Conservation (phyloP, 30 jellyfish, hydroid and myxozoan species). For the Pseudorhiza aurosa region DNA sequence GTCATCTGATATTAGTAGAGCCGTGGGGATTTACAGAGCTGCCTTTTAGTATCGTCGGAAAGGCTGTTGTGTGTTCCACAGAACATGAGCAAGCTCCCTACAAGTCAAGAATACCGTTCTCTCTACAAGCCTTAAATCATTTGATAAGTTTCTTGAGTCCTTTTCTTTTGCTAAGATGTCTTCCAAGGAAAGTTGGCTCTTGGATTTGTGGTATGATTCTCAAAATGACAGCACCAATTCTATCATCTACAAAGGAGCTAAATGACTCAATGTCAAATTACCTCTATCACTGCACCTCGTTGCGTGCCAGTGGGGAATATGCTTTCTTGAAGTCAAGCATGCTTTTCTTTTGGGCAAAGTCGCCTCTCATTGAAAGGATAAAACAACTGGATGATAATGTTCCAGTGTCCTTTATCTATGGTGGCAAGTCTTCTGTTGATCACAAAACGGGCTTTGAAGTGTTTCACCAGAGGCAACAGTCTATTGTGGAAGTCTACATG, state of each 20-base stretch:
- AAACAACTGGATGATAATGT: slow-evolving; percentile 64
- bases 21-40: slow-evolving; percentile 99
- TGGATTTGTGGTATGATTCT: slow-evolving; percentile 42
- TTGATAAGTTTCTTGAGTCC: slow-evolving; percentile 43
- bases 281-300: slow-evolving; percentile 29
- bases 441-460: slow-evolving; percentile 85
- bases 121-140: slow-evolving; percentile 9
- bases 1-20: slow-evolving; percentile 80
- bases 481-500: slow-evolving; percentile 77
- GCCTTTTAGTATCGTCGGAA: slow-evolving; percentile 71
- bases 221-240: slow-evolving; percentile 14
- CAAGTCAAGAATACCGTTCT: slow-evolving; percentile 26
- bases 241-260: neutral
- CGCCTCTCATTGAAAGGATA: slow-evolving; percentile 58
- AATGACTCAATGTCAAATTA: slow-evolving; percentile 18
- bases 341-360: slow-evolving; percentile 70
- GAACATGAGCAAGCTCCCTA: slow-evolving; percentile 23
- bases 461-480: slow-evolving; percentile 57
- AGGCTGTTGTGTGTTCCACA: slow-evolving; percentile 9
- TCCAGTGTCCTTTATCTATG: slow-evolving; percentile 72
- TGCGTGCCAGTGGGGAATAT: slow-evolving; percentile 60
- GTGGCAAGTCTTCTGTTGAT: slow-evolving; percentile 66
- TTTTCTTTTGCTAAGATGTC: slow-evolving; percentile 26
- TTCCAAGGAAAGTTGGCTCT: slow-evolving; percentile 29
- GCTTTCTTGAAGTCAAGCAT: slow-evolving; percentile 57